Conservation (phyloP, 1,140 invertebrate species). For the Propsilocerus akamusi region DNA sequence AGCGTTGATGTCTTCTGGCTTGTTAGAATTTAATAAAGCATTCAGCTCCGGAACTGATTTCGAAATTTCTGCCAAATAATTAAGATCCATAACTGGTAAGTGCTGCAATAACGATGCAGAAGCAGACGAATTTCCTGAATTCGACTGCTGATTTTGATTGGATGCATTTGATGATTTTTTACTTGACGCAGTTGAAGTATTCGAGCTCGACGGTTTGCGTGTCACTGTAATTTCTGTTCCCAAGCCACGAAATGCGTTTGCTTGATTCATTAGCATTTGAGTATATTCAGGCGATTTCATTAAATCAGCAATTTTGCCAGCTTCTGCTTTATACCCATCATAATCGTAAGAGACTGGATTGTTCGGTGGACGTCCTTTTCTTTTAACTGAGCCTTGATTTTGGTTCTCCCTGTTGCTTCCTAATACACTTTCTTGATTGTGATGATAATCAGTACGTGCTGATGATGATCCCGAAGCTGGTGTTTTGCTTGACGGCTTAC, state of each 20-base stretch:
- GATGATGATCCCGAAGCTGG: background rate
- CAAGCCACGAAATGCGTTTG: constrained; percentile 18
- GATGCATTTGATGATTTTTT: background rate
- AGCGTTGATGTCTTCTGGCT: background rate
- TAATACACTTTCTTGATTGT: background rate
- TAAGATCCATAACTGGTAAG: background rate
- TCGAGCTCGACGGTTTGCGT: background rate
- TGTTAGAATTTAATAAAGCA: background rate
- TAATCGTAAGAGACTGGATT: background rate
- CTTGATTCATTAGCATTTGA: constrained; percentile 19
- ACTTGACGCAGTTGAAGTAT: background rate
- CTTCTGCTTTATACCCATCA: constrained; percentile 15
- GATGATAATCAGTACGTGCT: background rate
- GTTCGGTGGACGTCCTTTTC: constrained; percentile 8
- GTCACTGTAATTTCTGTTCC: constrained; percentile 7
- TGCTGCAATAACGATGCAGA: constrained; percentile 12
- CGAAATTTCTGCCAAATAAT: constrained; percentile 1
- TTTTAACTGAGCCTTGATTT: background rate
- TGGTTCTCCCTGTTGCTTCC: background rate
- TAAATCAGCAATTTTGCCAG: constrained; percentile 21
- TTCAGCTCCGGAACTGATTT: background rate
- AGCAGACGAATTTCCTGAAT: constrained; percentile 11
- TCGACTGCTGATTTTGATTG: background rate
- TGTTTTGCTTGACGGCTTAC: background rate
- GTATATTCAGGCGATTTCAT: constrained; percentile 23